Evolutionary conservation across 2,113 vertebrate species (phyloP), one percentile per base, ranked within the genome.

Genomic region (Dasyornis broadbenti): DNA sequence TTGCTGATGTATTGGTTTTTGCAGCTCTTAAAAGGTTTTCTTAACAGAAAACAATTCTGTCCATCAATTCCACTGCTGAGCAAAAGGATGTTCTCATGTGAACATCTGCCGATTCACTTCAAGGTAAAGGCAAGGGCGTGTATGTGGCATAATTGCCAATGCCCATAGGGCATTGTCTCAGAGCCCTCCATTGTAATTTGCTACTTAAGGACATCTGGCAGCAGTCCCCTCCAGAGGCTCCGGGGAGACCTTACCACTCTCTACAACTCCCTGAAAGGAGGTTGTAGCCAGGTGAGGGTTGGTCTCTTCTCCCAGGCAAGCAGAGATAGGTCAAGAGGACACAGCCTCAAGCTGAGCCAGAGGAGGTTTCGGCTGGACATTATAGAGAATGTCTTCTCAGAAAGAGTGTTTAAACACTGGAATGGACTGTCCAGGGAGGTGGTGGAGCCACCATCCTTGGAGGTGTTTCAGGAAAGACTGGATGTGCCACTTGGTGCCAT

Each of bases 181-280:
- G 37, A 33, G 27, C 35, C 15, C n/a, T 57, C 13, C 24, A 9
- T 4, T 24, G 24, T 2, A 40, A 39, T 37, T 71, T 52, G 14
- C 3, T 35, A 8, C 33, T 80, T 37, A n/a, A 66, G 39, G 7
- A 69, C 15, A 26, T 22, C 20, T 31, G 49, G 13, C 14, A 72
- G 52, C 0, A 0, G 11, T 13, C 3, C 3, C 7, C 12, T 82
- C 11, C 64, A 50, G 37, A 63, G n/a, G 9, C 9, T 76, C 44
- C 35, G 44, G 21, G n/a, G 5, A 35, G 13, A 68, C 37, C 7
- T 59, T 31, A 6, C 8, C 37, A 42, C 26, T 7, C 64, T 40
- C 30, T 31, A 10, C 60, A 50, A 7, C 18, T 76, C 24, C 31
- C 44, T 50, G 44, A 31, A 42, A 59, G 53, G 21, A 50, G 31